A percentile compares a stretch with the other conserved stretches of the same genome.
These are phyloP conservation scores for Neogobius melanostomus DNA, from an alignment of 2,113 vertebrate genomes.

Conservation along the genomic window DNA sequence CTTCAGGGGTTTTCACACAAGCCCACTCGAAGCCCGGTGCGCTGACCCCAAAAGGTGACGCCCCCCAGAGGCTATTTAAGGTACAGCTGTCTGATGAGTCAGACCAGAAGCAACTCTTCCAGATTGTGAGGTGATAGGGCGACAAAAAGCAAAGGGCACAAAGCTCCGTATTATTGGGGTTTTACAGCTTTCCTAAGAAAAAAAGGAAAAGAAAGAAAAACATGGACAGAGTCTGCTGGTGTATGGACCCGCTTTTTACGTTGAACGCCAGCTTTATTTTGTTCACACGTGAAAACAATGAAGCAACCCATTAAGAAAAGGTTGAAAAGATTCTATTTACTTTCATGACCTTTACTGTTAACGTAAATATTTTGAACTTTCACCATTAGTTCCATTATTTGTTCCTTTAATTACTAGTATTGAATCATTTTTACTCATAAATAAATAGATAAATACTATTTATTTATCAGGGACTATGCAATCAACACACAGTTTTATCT, in stretches of 20 bases:
- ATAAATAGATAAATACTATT: too few species aligned
- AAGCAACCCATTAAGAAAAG: too few species aligned
- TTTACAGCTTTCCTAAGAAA: slow-evolving; percentile 45
- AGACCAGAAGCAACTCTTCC: slow-evolving; percentile 61
- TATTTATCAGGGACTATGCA: too few species aligned
- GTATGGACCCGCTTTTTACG: slow-evolving; percentile 17
- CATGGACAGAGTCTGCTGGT: slow-evolving; percentile 33
- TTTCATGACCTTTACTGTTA: too few species aligned
- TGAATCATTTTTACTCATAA: too few species aligned
- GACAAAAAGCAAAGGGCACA: slow-evolving; percentile 60
- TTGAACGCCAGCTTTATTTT: too few species aligned
- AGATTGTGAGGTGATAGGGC: slow-evolving; percentile 61
- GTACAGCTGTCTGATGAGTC: slow-evolving; percentile 72
- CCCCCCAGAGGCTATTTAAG: slow-evolving; percentile 71
- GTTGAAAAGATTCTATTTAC: too few species aligned
- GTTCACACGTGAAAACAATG: not conserved
- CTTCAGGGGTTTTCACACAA: slow-evolving; percentile 73
- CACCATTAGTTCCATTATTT: too few species aligned
- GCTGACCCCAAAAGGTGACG: slow-evolving; percentile 54
- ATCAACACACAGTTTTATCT: too few species aligned
- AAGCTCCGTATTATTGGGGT: slow-evolving; percentile 46
- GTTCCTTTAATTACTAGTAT: too few species aligned
- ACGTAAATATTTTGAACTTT: too few species aligned
- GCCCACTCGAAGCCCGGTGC: slow-evolving; percentile 50
- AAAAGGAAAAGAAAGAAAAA: not conserved